phyloP scores from a whole-genome alignment of 1,140 invertebrate species.

The Drosophila tropicalis region DNA sequence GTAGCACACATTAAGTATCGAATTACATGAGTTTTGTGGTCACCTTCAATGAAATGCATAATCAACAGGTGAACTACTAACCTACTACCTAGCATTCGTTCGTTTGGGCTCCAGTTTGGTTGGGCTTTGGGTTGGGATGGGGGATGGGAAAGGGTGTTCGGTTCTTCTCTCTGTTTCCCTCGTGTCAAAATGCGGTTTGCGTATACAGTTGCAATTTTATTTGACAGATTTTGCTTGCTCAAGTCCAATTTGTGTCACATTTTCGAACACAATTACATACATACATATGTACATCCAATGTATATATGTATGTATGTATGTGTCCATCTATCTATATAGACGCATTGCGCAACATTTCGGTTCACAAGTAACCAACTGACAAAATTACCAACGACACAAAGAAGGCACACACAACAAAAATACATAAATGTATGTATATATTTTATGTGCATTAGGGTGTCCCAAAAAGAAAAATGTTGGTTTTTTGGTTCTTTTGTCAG shows the following conservation, averaged over 20 bases:
- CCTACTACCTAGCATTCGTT: constrained; percentile 26
- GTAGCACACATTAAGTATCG: constrained; percentile 27
- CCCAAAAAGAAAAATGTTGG: no score
- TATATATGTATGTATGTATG: constrained; percentile 11
- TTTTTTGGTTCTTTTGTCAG: no score
- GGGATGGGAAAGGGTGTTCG: neutral
- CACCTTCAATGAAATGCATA: constrained; percentile 13
- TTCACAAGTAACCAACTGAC: constrained; percentile 10
- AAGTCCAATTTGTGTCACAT: constrained; percentile 20
- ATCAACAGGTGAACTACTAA: constrained; percentile 70
- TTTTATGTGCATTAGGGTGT: no score
- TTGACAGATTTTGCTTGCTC: constrained; percentile 12
- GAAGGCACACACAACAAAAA: constrained; percentile 2
- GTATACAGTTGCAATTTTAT: constrained; percentile 5
- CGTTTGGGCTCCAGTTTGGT: no score
- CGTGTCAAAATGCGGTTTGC: constrained; percentile 15
- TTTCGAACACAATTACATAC: constrained; percentile 12
- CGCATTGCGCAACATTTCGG: constrained; percentile 1
- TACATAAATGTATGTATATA: neutral
- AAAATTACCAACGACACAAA: constrained; percentile 12
- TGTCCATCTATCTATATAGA: constrained; percentile 1
- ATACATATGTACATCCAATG: neutral
- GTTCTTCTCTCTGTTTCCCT: neutral
- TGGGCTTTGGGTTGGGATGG: neutral
- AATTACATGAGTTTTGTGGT: constrained; percentile 56